These are phyloP conservation scores for Tipula confusa DNA, from an alignment of 2,888 invertebrate species.

Conservation along the genomic window DNA sequence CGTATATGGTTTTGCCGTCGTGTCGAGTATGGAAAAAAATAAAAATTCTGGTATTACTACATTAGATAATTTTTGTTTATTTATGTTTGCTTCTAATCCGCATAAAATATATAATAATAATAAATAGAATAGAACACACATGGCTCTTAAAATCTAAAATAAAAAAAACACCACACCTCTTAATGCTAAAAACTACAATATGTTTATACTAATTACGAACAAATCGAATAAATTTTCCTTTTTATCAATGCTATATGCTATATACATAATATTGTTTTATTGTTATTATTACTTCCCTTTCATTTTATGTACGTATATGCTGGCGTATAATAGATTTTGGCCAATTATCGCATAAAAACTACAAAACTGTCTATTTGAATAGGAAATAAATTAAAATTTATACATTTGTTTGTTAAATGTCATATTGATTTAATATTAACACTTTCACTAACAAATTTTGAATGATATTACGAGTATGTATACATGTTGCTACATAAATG, in stretches of 20 bases:
- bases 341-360: not conserved
- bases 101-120: not conserved
- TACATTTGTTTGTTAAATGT: not conserved
- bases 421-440: slow-evolving; percentile 4
- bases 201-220: not conserved
- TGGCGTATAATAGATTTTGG: not conserved
- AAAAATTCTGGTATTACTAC: slow-evolving; percentile 1
- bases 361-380: not conserved
- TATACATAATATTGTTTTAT: not conserved
- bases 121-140: not conserved
- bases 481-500: not conserved
- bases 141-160: not conserved
- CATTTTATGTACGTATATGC: not conserved
- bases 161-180: not conserved
- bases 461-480: not conserved
- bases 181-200: not conserved
- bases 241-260: no score
- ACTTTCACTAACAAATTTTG: slow-evolving; percentile 9
- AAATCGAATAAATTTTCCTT: not conserved
- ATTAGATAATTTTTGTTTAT: not conserved
- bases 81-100: not conserved
- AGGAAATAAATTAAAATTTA: not conserved
- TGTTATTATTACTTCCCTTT: not conserved
- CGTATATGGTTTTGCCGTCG: not conserved
- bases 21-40: not conserved